Evolutionary conservation across 2,888 invertebrate genomes (phyloP).

Genomic region (Biston stratarius): DNA sequence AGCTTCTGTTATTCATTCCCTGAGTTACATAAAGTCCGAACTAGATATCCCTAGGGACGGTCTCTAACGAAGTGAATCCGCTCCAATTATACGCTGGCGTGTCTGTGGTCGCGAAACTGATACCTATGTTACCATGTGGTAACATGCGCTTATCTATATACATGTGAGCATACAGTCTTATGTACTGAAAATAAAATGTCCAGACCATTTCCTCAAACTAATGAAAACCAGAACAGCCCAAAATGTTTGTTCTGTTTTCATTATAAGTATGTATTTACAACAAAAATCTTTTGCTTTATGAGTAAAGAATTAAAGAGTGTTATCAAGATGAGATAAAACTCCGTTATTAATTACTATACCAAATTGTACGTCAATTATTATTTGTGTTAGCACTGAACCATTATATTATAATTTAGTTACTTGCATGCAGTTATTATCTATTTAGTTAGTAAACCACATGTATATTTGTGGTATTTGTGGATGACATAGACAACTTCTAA

Average conservation of each 20-base stretch:
- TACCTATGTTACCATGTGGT: neutral
- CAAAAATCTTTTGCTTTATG: no score
- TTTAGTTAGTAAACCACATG: neutral
- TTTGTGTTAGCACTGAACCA: no score
- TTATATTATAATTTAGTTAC: no score
- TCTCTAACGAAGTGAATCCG: constrained; percentile 46
- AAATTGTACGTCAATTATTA: no score
- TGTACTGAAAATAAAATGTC: neutral
- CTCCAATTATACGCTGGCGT: constrained; percentile 45
- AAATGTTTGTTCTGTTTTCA: no score
- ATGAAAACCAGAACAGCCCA: neutral
- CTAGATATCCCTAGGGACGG: constrained; percentile 31
- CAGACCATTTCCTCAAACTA: neutral
- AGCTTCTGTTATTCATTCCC: neutral
- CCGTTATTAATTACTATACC: no score
- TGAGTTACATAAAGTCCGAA: neutral
- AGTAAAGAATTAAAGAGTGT: no score
- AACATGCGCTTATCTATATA: neutral
- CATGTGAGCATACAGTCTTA: neutral
- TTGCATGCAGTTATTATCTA: neutral
- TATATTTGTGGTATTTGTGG: neutral
- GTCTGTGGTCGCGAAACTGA: constrained; percentile 26
- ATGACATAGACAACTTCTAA: neutral
- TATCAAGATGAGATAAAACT: no score
- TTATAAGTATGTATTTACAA: no score